Evolutionary conservation across 2,888 invertebrate species (phyloP), one percentile per base, ranked within the genome.

Genomic region (Podabrus alpinus): DNA sequence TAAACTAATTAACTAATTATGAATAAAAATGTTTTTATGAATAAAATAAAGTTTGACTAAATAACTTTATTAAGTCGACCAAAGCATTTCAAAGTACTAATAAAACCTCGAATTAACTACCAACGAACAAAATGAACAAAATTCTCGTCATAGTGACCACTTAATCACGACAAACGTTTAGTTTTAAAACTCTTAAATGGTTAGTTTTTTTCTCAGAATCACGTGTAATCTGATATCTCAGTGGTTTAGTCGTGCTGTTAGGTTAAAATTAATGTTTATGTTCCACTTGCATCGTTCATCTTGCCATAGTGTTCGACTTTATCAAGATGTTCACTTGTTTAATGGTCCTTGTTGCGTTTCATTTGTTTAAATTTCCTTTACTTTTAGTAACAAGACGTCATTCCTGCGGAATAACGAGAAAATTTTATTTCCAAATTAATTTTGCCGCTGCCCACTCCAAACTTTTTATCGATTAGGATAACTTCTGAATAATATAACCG

Each of bases 251-350:
- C 83, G 83, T 84, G 85, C 85, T 85, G 86, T 86, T 86, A 86
- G 85, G 84, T 86, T 86, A 86, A 87, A 87, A 87, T 87, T 87
- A 87, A 87, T 87, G 87, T 87, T 87, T 87, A 87, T 87, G 86
- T 85, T 84, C 82, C 80, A 82, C 80, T 82, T 82, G 83, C 84
- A 83, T 83, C 86, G 87, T 87, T 85, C 86, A 86, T 87, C 87
- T 87, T 86, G 84, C 83, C 84, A 81, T 83, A 82, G 83, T 83
- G 83, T 84, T 83, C 84, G 83, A 81, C 83, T 86, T 87, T 87
- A 87, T 87, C 87, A 87, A 87, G 87, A 87, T 87, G 87, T 87
- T 86, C 86, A 85, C 85, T 87, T 86, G 86, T 87, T 87, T 87
- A 87, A 87, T 87, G 86, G 86, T 82, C 82, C 85, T 84, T 82